Evolutionary conservation across 2,888 invertebrate species (phyloP), one percentile per base, ranked within the genome.

Genomic region (Drosophila mayaguana): DNA sequence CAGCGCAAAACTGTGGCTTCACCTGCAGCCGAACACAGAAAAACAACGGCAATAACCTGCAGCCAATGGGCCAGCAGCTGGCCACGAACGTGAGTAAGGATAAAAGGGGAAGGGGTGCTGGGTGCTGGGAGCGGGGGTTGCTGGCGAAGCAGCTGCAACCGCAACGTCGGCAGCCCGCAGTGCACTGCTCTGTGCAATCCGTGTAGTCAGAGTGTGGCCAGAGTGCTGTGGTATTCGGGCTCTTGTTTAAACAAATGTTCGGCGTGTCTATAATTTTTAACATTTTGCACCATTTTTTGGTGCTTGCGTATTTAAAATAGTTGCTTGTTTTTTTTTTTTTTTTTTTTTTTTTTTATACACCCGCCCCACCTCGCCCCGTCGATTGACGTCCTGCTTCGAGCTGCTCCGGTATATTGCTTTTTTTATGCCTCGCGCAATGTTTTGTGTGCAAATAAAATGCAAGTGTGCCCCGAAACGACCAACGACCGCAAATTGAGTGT

Each of bases 401-500:
- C 42, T 42, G 11, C 60, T 38, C 63, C 50, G 54, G 67, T 55
- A 46, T 54, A 64, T 56, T 68, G 68, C 66, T 46, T 72, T 74
- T 74, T 74, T 77, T 82, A 71, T 61, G 75, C 73, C 69, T 63
- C 54, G 81, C 56, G 80, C 71, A 62, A 54, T 79, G 72, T 69
- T 82, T 75, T 75, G 87, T 83, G 78, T 75, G 88, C 85, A 88
- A 82, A 84, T 82, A 87, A 86, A 89, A 83, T 76, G 78, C 75
- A 87, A 87, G 72, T 62, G 71, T 53, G 43, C 55, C 62, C 46
- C 65, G 54, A 25, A 54, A 57, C 68, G 53, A 60, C 43, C 89
- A 80, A 77, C 68, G 72, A 89, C 86, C 90, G 62, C 86, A 86
- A 86, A 86, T 86, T 88, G 90, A 86, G 90, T 86, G 86, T 86